phyloP scores from a whole-genome alignment of 2,797 vertebrate species.

The Xiphorhynchus erythropygius region DNA sequence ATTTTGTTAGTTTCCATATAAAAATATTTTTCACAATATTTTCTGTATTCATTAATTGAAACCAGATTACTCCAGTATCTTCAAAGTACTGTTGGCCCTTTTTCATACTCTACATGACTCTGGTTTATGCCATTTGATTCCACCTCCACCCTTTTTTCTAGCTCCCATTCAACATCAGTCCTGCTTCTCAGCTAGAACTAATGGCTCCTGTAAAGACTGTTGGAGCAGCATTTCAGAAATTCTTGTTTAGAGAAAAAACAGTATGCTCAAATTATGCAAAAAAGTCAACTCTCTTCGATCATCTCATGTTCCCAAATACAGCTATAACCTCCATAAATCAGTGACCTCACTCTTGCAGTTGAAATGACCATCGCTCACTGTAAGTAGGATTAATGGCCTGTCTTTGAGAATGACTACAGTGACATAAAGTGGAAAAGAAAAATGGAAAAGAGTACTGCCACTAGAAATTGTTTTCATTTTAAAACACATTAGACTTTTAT shows the following conservation, averaged over 20 bases:
- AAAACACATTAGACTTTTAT: background rate
- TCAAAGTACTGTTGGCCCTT: background rate
- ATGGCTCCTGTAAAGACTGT: background rate
- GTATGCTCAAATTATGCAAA: background rate
- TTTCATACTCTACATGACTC: background rate
- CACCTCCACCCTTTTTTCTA: background rate
- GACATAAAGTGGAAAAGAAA: background rate
- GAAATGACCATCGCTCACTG: background rate
- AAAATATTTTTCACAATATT: background rate
- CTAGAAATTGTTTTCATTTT: background rate
- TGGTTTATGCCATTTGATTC: background rate
- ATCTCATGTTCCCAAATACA: background rate
- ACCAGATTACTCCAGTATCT: background rate
- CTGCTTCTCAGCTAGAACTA: background rate
- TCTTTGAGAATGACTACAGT: background rate
- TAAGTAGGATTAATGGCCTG: conserved; percentile 11
- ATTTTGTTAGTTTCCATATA: background rate
- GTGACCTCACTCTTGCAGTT: background rate
- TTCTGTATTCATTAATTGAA: background rate
- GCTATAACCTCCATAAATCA: conserved; percentile 10
- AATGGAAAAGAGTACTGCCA: background rate
- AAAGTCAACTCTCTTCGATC: background rate
- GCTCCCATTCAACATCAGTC: background rate
- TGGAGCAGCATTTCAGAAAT: background rate
- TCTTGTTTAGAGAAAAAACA: background rate